Evolutionary conservation across 2,113 vertebrate species (phyloP).

Genomic region (Coturnix japonica): DNA sequence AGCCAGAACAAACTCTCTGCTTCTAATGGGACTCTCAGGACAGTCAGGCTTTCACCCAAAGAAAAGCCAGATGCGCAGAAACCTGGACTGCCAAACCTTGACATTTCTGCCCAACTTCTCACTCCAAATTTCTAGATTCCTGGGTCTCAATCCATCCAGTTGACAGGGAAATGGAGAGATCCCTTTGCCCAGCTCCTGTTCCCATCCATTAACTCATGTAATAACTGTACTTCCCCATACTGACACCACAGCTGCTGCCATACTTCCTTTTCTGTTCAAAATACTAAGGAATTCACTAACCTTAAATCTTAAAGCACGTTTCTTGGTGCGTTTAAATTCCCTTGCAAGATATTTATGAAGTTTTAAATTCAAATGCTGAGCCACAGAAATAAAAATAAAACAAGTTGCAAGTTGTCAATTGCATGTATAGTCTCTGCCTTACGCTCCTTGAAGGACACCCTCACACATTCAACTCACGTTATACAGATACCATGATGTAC

Average conservation of each 20-base stretch:
- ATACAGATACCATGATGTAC: accelerated
- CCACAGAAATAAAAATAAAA: neutral
- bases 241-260: accelerated
- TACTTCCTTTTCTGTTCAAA: neutral
- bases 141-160: constrained; percentile 15
- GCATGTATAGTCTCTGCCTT: neutral
- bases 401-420: neutral
- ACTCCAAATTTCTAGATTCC: constrained; percentile 48
- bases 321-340: neutral
- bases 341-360: neutral
- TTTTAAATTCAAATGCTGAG: neutral
- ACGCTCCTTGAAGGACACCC: neutral
- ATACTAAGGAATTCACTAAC: neutral
- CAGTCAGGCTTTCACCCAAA: constrained; percentile 34
- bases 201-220: neutral
- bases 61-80: constrained; percentile 40
- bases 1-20: constrained; percentile 52
- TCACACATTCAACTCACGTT: neutral
- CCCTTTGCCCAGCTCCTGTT: neutral
- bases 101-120: constrained; percentile 24
- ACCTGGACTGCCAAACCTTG: constrained; percentile 31
- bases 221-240: neutral
- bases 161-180: constrained; percentile 2
- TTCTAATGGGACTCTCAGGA: constrained; percentile 48
- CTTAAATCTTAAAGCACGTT: neutral